Evolutionary conservation across 92 coral and sea anemone genomes (phyloP).

Genomic region (Epizoanthus illoricatus): DNA sequence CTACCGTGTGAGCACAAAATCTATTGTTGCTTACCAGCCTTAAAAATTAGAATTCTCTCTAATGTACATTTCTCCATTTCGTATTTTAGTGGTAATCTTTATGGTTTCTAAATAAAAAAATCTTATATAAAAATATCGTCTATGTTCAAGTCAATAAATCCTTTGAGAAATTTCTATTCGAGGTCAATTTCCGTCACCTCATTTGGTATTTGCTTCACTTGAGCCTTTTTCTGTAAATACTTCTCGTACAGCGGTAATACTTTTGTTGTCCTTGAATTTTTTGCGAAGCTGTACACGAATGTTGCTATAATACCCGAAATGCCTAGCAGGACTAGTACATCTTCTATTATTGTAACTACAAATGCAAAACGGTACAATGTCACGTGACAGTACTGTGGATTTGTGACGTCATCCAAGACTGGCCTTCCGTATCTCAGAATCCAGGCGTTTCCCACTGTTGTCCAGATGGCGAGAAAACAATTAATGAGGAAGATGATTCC

Average conservation of each 20-base stretch:
- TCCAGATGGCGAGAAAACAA: slow-evolving; percentile 37
- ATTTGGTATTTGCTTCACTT: slow-evolving; percentile 3
- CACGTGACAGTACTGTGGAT: slow-evolving; percentile 34
- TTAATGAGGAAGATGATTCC: slow-evolving; percentile 21
- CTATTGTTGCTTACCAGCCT: too few species aligned
- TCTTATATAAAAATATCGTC: slow-evolving; percentile 5
- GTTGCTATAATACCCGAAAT: slow-evolving; percentile 22
- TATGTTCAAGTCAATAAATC: not conserved
- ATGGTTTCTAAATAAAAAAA: not conserved
- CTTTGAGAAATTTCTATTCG: not conserved
- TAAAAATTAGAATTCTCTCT: too few species aligned
- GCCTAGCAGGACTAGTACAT: slow-evolving; percentile 29
- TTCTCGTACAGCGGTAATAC: slow-evolving; percentile 14
- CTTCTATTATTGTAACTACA: slow-evolving; percentile 18
- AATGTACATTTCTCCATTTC: too few species aligned
- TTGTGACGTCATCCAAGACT: slow-evolving; percentile 35
- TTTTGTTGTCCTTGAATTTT: slow-evolving; percentile 1
- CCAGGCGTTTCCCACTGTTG: slow-evolving; percentile 32
- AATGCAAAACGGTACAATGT: slow-evolving; percentile 33
- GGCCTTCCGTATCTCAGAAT: slow-evolving; percentile 27
- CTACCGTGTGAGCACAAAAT: too few species aligned
- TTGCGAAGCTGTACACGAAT: slow-evolving; percentile 5
- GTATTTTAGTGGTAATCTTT: not conserved
- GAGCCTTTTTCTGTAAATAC: not conserved
- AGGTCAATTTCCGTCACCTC: slow-evolving; percentile 27